Conservation (phyloP, 2,113 vertebrate species). For the Lucifuga dentata region DNA sequence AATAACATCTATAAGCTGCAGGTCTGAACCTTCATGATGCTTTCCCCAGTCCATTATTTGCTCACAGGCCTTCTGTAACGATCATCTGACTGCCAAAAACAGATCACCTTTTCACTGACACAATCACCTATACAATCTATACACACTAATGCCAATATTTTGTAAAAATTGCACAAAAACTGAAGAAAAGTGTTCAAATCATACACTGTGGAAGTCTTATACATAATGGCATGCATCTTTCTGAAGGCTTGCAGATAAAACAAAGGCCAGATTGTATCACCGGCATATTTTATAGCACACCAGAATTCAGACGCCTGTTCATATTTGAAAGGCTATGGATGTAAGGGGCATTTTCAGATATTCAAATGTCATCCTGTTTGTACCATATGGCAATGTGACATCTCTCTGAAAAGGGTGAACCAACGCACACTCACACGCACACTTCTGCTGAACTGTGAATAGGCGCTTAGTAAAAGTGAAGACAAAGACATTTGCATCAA, state of each 20-base stretch:
- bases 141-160: conserved; percentile 20
- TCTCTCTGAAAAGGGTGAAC: conserved; percentile 29
- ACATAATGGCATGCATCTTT: conserved; percentile 6
- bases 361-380: conserved; percentile 47
- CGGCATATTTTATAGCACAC: conserved; percentile 41
- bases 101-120: conserved; percentile 53
- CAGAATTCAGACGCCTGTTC: conserved; percentile 27
- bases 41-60: conserved; percentile 59
- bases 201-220: no score
- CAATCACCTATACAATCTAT: conserved; percentile 28
- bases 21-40: conserved; percentile 52
- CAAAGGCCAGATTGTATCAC: conserved; percentile 48
- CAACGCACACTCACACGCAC: conserved; percentile 13
- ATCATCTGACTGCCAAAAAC: conserved; percentile 73
- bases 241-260: conserved; percentile 21
- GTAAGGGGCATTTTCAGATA: conserved; percentile 53
- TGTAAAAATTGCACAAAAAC: no score
- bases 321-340: conserved; percentile 30
- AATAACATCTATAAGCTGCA: conserved; percentile 56
- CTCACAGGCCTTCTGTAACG: conserved; percentile 76
- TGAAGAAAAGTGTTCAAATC: background rate
- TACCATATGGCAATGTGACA: conserved; percentile 35
- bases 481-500: conserved; percentile 55
- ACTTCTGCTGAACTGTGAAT: conserved; percentile 56
- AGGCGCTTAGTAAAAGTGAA: conserved; percentile 60